Percentiles rank a stretch among this genome's conserved stretches.
These are phyloP conservation scores for Akabosia matsudoensis DNA, from an alignment of 1,140 invertebrate species.

Conservation along the genomic window DNA sequence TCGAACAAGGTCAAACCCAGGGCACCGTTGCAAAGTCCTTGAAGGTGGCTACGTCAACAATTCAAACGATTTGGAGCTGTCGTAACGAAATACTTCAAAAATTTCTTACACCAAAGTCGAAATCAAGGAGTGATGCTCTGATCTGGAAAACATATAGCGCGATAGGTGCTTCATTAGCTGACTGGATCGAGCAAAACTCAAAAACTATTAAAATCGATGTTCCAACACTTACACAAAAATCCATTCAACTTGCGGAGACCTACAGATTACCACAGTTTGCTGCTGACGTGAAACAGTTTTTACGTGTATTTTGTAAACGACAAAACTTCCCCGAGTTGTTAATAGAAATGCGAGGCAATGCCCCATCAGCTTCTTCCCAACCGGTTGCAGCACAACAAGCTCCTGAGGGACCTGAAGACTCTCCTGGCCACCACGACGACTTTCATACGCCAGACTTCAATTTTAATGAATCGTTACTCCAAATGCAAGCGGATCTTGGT, in stretches of 20 bases:
- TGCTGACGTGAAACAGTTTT: background rate
- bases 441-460: too few species aligned
- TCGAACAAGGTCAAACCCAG: background rate
- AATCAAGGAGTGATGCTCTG: background rate
- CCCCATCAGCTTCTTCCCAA: too few species aligned
- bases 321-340: too few species aligned
- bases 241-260: background rate
- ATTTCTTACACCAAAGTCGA: background rate
- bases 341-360: too few species aligned
- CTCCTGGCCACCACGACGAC: too few species aligned
- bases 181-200: background rate
- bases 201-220: background rate
- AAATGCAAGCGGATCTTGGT: too few species aligned
- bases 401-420: too few species aligned
- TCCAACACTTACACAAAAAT: background rate
- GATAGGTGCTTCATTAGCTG: background rate
- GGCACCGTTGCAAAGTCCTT: background rate
- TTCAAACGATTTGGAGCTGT: conserved; percentile 8
- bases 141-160: background rate
- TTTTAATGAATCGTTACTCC: too few species aligned
- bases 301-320: background rate
- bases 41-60: background rate
- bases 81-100: background rate
- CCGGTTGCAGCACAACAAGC: too few species aligned
- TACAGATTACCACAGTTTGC: background rate